Percentiles rank a stretch among this genome's conserved stretches.
These are phyloP conservation scores for Petrocephalus schoutedeni DNA, from an alignment of 2,797 vertebrate genomes.

Conservation along the genomic window DNA sequence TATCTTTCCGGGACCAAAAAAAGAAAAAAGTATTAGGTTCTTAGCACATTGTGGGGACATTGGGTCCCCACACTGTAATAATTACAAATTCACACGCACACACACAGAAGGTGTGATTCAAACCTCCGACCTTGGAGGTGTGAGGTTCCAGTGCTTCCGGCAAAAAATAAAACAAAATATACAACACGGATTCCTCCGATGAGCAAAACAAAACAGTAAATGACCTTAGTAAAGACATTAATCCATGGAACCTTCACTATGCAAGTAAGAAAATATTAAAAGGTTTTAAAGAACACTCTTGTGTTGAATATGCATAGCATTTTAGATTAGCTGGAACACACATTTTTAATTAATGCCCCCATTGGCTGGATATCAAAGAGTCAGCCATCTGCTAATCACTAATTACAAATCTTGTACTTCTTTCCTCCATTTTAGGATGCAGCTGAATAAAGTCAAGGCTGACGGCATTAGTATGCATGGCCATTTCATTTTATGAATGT, in stretches of 20 bases:
- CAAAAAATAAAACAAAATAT: not conserved
- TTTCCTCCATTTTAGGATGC: not conserved
- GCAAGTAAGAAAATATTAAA: not conserved
- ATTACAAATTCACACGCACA: not conserved
- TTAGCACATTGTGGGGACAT: no score
- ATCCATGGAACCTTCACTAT: not conserved
- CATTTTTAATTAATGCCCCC: slow-evolving; percentile 5
- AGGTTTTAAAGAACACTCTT: not conserved
- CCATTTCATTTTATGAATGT: not conserved
- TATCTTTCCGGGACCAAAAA: no score
- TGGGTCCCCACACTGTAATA: no score
- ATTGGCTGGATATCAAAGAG: slow-evolving; percentile 2
- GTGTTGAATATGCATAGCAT: not conserved
- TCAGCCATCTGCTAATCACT: slow-evolving; percentile 9
- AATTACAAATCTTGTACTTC: slow-evolving; percentile 11
- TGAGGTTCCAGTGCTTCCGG: not conserved
- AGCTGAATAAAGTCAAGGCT: slow-evolving; percentile 3
- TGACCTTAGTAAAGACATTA: slow-evolving; percentile 1
- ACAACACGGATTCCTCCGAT: not conserved
- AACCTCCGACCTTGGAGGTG: not conserved
- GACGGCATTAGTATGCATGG: not conserved
- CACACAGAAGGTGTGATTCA: not conserved
- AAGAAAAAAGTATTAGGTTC: no score
- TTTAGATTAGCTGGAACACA: slow-evolving; percentile 6
- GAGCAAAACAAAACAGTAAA: not conserved